phyloP scores from a whole-genome alignment of 2,888 invertebrate genomes.

The Alentia gelatinosa region DNA sequence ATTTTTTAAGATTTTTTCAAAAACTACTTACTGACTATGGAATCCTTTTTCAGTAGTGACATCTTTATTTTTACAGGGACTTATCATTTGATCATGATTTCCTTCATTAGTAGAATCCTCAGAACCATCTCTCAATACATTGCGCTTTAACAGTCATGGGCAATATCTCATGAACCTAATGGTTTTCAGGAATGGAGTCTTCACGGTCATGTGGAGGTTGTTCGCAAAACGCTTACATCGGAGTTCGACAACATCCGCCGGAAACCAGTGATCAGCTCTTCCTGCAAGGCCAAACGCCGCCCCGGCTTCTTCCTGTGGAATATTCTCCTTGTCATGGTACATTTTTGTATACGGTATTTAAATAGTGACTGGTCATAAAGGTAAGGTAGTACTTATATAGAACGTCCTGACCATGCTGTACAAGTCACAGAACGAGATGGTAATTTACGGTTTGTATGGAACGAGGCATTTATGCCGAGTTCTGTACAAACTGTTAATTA shows the following conservation, averaged over 20 bases:
- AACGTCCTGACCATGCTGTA: too few species aligned
- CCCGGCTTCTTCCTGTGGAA: slow-evolving; percentile 54
- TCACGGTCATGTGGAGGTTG: slow-evolving; percentile 66
- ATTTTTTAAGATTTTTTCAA: too few species aligned
- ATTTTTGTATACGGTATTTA: not conserved
- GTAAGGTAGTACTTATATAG: too few species aligned
- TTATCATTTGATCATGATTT: not conserved
- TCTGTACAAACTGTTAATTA: too few species aligned
- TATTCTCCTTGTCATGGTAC: slow-evolving; percentile 44
- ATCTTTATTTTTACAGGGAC: not conserved
- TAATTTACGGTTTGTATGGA: too few species aligned
- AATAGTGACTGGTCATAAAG: too few species aligned
- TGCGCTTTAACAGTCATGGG: not conserved
- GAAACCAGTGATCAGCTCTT: slow-evolving; percentile 35
- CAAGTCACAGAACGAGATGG: too few species aligned
- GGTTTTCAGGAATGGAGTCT: slow-evolving; percentile 71
- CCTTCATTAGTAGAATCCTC: not conserved
- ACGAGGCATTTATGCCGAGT: too few species aligned
- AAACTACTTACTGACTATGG: too few species aligned
- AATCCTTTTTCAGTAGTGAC: too few species aligned
- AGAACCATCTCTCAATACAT: not conserved
- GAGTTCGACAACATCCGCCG: slow-evolving; percentile 14
- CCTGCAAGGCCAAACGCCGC: slow-evolving; percentile 54
- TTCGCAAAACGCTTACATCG: not conserved
- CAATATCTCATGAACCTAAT: not conserved